Evolutionary conservation across 2,113 vertebrate species (phyloP).

Genomic region (Megalops atlanticus): DNA sequence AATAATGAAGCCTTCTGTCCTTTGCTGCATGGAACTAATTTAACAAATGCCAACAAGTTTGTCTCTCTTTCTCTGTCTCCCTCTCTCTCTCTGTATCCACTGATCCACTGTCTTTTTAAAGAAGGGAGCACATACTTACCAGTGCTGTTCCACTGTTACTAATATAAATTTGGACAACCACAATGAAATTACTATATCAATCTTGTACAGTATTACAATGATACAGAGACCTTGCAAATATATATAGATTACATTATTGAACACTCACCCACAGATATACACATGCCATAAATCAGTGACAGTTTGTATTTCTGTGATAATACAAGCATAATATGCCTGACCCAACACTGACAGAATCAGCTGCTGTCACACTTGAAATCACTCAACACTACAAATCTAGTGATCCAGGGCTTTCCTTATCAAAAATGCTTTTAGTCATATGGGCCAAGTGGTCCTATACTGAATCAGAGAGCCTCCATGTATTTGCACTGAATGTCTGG

Average conservation of each 20-base stretch:
- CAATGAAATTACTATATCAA: not conserved
- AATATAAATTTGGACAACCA: not conserved
- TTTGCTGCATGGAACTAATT: slow-evolving; percentile 48
- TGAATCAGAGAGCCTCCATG: not conserved
- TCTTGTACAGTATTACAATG: too few relatives aligned
- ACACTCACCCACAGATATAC: too few relatives aligned
- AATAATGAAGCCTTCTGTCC: slow-evolving; percentile 39
- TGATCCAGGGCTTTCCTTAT: too few relatives aligned
- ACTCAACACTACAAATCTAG: not conserved
- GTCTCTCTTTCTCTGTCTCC: not conserved
- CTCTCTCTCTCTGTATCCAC: too few relatives aligned
- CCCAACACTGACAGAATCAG: not conserved
- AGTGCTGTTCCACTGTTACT: slow-evolving; percentile 32
- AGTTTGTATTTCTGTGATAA: too few relatives aligned
- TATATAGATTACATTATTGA: too few relatives aligned
- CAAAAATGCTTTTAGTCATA: not conserved
- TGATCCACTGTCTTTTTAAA: too few relatives aligned
- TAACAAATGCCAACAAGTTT: slow-evolving; percentile 13
- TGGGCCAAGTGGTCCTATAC: not conserved
- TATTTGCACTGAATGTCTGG: not conserved
- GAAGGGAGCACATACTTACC: not conserved
- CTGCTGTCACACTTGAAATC: not conserved
- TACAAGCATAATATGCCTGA: too few relatives aligned
- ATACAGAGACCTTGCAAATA: too few relatives aligned
- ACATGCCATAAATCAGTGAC: too few relatives aligned